Percentiles rank a stretch among this genome's conserved stretches.
Evolutionary conservation across 2,797 vertebrate species (phyloP).

Genomic region (Sebastes goodei): DNA sequence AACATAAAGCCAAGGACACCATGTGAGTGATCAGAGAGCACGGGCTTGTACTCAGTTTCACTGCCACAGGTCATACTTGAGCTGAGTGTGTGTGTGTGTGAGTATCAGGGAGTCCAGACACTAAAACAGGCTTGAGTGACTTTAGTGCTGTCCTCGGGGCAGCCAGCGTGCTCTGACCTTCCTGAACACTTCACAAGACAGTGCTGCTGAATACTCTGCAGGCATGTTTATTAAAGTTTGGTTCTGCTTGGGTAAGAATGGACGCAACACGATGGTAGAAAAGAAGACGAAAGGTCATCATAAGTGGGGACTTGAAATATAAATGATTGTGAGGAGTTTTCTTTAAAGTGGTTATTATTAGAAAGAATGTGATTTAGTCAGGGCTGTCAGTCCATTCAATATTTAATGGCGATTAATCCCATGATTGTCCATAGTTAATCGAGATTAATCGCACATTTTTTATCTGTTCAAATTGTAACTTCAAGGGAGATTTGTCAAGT

Average conservation of each 20-base stretch:
- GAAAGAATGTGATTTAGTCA: too few species aligned
- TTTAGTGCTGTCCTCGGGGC: slow-evolving; percentile 81
- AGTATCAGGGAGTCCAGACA: slow-evolving; percentile 71
- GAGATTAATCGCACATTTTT: too few species aligned
- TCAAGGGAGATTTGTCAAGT: too few species aligned
- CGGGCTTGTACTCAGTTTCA: slow-evolving; percentile 49
- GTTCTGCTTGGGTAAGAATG: slow-evolving; percentile 60
- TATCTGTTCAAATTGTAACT: too few species aligned
- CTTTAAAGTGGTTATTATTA: too few species aligned
- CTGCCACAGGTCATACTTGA: slow-evolving; percentile 64
- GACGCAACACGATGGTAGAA: slow-evolving; percentile 34
- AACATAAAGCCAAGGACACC: slow-evolving; percentile 43
- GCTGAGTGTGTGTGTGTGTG: slow-evolving; percentile 48
- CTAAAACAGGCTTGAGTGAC: slow-evolving; percentile 77
- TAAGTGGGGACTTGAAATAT: background rate
- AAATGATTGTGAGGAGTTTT: background rate
- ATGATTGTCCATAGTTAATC: too few species aligned
- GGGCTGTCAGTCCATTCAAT: too few species aligned
- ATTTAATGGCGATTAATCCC: too few species aligned
- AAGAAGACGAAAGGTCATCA: slow-evolving; percentile 38
- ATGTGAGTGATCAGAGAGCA: slow-evolving; percentile 52
- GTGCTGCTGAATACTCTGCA: slow-evolving; percentile 57
- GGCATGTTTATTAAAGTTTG: slow-evolving; percentile 60
- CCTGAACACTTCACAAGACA: slow-evolving; percentile 62
- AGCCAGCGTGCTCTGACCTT: slow-evolving; percentile 67